phyloP scores from a whole-genome alignment of 2,888 invertebrate genomes.

The Junonia oenone region DNA sequence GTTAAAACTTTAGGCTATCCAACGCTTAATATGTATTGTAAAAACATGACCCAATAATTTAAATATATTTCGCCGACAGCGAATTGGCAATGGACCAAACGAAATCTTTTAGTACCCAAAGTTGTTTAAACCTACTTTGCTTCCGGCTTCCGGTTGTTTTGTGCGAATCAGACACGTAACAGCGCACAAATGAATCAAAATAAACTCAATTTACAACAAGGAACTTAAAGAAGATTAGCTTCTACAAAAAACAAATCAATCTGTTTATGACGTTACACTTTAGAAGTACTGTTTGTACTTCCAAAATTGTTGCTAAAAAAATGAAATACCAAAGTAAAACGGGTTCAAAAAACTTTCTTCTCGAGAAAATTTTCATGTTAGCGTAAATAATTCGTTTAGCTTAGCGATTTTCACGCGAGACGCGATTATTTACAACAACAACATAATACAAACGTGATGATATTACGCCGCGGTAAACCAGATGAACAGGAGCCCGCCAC shows the following conservation, averaged over 20 bases:
- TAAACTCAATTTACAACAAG: neutral
- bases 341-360: neutral
- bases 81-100: slow-evolving; percentile 28
- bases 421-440: slow-evolving; percentile 1
- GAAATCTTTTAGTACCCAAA: slow-evolving; percentile 15
- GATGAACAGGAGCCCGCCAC: neutral
- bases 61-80: slow-evolving; percentile 26
- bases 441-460: slow-evolving; percentile 6
- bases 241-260: neutral
- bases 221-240: neutral
- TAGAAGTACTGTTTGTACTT: neutral
- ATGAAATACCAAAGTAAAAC: no score
- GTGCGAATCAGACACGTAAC: neutral
- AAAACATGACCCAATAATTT: slow-evolving; percentile 24
- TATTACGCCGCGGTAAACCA: slow-evolving; percentile 1
- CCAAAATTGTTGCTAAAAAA: neutral
- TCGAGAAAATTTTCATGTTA: neutral
- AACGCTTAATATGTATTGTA: slow-evolving; percentile 2
- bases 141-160: slow-evolving; percentile 2
- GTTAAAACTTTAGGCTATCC: neutral
- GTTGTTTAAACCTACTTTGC: slow-evolving; percentile 17
- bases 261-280: neutral
- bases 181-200: neutral
- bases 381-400: neutral
- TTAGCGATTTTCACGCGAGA: neutral